Evolutionary conservation across 2,113 vertebrate genomes (phyloP).

Genomic region (Poecilia latipinna): DNA sequence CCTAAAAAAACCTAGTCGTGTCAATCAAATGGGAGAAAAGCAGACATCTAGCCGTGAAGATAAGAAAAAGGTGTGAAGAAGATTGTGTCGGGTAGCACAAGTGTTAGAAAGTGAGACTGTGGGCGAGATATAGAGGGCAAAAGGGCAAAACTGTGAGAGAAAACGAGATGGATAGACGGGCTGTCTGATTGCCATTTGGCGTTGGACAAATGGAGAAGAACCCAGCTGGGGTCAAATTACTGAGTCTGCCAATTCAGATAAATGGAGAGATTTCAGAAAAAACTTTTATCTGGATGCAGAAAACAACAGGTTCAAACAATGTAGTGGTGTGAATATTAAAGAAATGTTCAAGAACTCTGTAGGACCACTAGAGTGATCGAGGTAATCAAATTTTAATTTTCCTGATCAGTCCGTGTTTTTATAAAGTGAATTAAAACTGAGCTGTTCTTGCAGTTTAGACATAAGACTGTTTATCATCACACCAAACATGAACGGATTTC

Average conservation of each 20-base stretch:
- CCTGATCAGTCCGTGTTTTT: no score
- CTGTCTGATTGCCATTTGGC: constrained; percentile 48
- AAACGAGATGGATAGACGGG: constrained; percentile 23
- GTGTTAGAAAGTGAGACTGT: constrained; percentile 21
- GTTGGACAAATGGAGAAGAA: constrained; percentile 34
- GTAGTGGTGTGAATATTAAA: neutral
- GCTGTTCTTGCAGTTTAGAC: no score
- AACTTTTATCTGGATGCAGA: neutral
- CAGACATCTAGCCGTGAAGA: neutral
- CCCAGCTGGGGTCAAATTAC: constrained; percentile 40
- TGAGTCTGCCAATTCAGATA: constrained; percentile 15
- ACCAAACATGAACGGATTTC: no score
- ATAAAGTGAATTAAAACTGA: no score
- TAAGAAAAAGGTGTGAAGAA: constrained; percentile 3
- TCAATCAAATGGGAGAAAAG: constrained; percentile 14
- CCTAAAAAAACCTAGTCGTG: constrained; percentile 7
- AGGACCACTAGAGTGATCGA: no score
- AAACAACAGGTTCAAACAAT: neutral
- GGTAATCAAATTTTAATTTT: no score
- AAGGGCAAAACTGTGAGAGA: constrained; percentile 17
- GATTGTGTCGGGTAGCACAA: neutral
- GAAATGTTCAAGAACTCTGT: neutral
- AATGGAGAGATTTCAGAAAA: constrained; percentile 15
- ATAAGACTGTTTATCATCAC: no score
- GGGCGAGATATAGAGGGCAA: constrained; percentile 22